Evolutionary conservation across 2,888 invertebrate species (phyloP).

Genomic region (Orchestes rusci): DNA sequence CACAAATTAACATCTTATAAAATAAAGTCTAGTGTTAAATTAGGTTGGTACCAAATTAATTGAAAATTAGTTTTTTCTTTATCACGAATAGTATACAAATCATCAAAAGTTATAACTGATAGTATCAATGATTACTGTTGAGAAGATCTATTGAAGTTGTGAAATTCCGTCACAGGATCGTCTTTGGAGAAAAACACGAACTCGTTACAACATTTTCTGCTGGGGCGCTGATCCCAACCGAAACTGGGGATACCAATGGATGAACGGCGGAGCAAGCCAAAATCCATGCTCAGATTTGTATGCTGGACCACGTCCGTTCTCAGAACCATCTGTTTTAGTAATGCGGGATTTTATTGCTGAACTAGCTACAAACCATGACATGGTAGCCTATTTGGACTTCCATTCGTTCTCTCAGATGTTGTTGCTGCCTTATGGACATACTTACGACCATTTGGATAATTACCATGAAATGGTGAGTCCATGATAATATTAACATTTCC

Average conservation of each 20-base stretch:
- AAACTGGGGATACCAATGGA: slow-evolving; percentile 68
- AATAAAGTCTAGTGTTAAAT: too few relatives aligned
- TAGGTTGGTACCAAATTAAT: too few relatives aligned
- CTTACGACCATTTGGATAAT: slow-evolving; percentile 50
- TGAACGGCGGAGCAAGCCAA: slow-evolving; percentile 49
- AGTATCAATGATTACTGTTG: too few relatives aligned
- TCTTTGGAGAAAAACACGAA: slow-evolving; percentile 63
- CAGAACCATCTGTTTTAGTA: slow-evolving; percentile 58
- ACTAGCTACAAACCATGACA: slow-evolving; percentile 23
- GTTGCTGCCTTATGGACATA: slow-evolving; percentile 64
- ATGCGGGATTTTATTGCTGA: slow-evolving; percentile 50
- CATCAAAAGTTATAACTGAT: too few relatives aligned
- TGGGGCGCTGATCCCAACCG: slow-evolving; percentile 69
- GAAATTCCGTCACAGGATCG: slow-evolving; percentile 46
- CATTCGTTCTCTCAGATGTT: slow-evolving; percentile 68
- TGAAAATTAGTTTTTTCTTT: too few relatives aligned
- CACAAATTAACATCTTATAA: too few relatives aligned
- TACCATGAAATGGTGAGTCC: slow-evolving; percentile 51
- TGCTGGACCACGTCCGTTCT: slow-evolving; percentile 61
- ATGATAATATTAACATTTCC: neutral
- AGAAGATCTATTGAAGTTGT: too few relatives aligned
- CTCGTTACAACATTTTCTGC: slow-evolving; percentile 45
- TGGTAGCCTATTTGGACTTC: slow-evolving; percentile 56
- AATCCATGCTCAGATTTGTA: slow-evolving; percentile 55
- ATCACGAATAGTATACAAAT: too few relatives aligned